phyloP scores from a whole-genome alignment of 1,140 invertebrate genomes.

The Aphis craccivora region DNA sequence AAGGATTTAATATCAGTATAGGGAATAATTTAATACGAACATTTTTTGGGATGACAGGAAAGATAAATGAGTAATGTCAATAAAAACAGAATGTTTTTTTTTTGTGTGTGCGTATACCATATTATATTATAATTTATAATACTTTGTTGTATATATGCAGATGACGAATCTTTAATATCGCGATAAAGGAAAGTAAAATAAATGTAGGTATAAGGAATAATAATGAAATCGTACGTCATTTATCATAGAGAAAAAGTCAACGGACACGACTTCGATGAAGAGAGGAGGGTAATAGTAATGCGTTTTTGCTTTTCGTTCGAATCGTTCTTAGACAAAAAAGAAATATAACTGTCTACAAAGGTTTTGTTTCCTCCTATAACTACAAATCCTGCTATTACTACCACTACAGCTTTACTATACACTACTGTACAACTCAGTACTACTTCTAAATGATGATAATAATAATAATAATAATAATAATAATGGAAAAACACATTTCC shows the following conservation, averaged over 20 bases:
- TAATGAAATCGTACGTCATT: conserved; percentile 41
- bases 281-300: conserved; percentile 33
- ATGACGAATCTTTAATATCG: conserved; percentile 17
- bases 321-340: conserved; percentile 18
- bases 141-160: not conserved
- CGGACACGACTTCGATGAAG: not conserved
- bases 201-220: conserved; percentile 18
- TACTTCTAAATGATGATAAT: not conserved
- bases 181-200: conserved; percentile 26
- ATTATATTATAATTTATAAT: conserved; percentile 12
- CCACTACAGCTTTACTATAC: not conserved
- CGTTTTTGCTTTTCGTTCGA: conserved; percentile 17
- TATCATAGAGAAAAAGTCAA: conserved; percentile 34
- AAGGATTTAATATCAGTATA: not conserved
- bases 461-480: not conserved
- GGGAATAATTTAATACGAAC: not conserved
- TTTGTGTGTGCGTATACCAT: not conserved
- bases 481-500: conserved; percentile 26
- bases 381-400: not conserved
- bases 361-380: not conserved
- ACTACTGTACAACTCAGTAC: not conserved
- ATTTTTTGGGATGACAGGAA: not conserved
- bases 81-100: conserved; percentile 27
- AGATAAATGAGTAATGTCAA: conserved; percentile 32
- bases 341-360: conserved; percentile 30